phyloP scores from a whole-genome alignment of 2,797 vertebrate genomes.

The Fistularia commersonii region DNA sequence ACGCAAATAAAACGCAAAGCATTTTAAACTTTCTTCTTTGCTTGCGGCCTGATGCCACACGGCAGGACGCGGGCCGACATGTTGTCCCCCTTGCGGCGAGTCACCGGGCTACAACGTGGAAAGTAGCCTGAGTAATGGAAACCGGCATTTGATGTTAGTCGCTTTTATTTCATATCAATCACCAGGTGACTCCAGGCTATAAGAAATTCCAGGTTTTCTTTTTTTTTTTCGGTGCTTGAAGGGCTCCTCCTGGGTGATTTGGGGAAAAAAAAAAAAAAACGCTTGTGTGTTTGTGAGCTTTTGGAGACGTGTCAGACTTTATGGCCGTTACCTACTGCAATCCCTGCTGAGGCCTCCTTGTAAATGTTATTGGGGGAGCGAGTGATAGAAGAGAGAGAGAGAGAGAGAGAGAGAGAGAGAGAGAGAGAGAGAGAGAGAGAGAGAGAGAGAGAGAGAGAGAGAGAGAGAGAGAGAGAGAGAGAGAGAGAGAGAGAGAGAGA shows the following conservation, averaged over 20 bases:
- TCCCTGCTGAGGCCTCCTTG: slow-evolving; percentile 40
- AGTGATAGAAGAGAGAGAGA: slow-evolving; percentile 18
- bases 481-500: no score
- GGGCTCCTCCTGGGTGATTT: slow-evolving; percentile 17
- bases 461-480: no score
- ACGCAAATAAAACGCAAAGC: no score
- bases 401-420: slow-evolving; percentile 1
- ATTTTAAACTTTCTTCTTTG: no score
- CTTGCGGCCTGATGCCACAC: no score
- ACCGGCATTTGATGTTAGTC: slow-evolving; percentile 23
- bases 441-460: no score
- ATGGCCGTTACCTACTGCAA: slow-evolving; percentile 29
- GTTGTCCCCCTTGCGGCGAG: slow-evolving; percentile 11
- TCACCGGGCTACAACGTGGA: slow-evolving; percentile 29
- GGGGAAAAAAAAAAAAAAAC: no score
- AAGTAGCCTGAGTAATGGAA: slow-evolving; percentile 38
- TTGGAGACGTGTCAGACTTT: slow-evolving; percentile 27
- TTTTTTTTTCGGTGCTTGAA: slow-evolving; percentile 19
- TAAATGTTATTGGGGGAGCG: slow-evolving; percentile 39
- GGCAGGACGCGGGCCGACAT: no score
- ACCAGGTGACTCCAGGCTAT: slow-evolving; percentile 6
- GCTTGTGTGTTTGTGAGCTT: slow-evolving; percentile 8
- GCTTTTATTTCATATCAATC: slow-evolving; percentile 44
- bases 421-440: no score
- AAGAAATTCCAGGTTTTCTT: slow-evolving; percentile 47